These are phyloP conservation scores for Propithecus coquereli DNA, from an alignment of 2,113 vertebrate genomes.

Conservation along the genomic window DNA sequence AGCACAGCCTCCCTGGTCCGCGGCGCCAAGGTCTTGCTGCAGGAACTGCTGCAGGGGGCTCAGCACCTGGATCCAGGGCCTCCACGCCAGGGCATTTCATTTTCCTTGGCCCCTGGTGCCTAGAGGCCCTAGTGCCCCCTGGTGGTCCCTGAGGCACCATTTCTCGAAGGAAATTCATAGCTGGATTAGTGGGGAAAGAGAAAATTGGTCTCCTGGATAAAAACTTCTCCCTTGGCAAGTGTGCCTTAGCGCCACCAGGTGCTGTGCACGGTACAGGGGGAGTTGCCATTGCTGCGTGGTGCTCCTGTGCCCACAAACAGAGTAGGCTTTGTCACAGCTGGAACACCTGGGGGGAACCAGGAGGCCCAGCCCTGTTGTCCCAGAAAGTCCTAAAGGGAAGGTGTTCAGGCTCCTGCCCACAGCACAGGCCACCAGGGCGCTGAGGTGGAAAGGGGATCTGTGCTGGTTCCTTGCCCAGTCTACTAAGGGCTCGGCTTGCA, in stretches of 20 bases:
- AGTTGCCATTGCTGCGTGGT: background rate
- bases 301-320: background rate
- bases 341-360: background rate
- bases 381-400: background rate
- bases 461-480: background rate
- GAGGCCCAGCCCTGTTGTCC: background rate
- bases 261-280: background rate
- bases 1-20: background rate
- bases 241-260: background rate
- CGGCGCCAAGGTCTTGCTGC: background rate
- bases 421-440: background rate
- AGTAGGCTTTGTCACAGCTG: background rate
- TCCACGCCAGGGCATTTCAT: background rate
- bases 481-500: background rate
- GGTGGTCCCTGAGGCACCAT: conserved; percentile 48
- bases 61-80: background rate
- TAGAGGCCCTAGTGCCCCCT: conserved; percentile 72
- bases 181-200: background rate
- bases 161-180: conserved; percentile 48
- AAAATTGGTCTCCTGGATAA: background rate
- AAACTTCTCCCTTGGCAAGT: conserved; percentile 32
- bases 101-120: conserved; percentile 63
- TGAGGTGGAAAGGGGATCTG: background rate
- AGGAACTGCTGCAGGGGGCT: background rate
- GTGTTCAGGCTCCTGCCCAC: background rate